A percentile compares a stretch with the other conserved stretches of the same genome.
Conservation (phyloP, 2,113 vertebrate genomes). For the Bungarus multicinctus region DNA sequence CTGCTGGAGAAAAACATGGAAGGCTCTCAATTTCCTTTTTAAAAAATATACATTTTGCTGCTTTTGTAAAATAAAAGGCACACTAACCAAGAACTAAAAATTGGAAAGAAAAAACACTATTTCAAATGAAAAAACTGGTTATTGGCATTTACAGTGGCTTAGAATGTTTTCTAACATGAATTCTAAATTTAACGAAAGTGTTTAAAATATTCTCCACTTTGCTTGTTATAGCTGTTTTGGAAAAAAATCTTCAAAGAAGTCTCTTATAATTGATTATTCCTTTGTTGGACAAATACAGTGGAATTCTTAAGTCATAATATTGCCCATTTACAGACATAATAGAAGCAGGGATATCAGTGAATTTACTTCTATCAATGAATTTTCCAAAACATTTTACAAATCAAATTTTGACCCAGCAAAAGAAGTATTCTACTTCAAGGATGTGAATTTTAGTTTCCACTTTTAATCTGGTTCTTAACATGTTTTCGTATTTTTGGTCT, state of each 20-base stretch:
- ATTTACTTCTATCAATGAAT: not conserved
- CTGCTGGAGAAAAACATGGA: conserved; percentile 59
- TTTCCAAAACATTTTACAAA: not conserved
- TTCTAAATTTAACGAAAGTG: not conserved
- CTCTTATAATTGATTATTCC: not conserved
- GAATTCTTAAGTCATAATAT: not conserved
- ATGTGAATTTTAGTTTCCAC: not conserved
- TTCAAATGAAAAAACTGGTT: not conserved
- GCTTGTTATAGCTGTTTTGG: not conserved
- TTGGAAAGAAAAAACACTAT: not conserved
- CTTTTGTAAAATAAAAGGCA: not conserved
- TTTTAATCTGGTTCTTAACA: not conserved
- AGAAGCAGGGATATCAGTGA: not conserved
- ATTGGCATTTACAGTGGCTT: not conserved
- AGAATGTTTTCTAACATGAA: not conserved
- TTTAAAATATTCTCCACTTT: not conserved
- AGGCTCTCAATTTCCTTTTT: not conserved
- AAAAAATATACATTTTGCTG: not conserved
- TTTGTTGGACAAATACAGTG: not conserved
- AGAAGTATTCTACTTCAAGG: not conserved
- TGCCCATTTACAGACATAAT: not conserved
- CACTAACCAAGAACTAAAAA: not conserved
- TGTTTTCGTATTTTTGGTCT: not conserved
- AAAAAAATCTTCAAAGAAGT: not conserved
- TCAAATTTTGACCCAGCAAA: not conserved